These are phyloP conservation scores for Heterocephalus glaber DNA, from an alignment of 2,113 vertebrate species.

Conservation along the genomic window DNA sequence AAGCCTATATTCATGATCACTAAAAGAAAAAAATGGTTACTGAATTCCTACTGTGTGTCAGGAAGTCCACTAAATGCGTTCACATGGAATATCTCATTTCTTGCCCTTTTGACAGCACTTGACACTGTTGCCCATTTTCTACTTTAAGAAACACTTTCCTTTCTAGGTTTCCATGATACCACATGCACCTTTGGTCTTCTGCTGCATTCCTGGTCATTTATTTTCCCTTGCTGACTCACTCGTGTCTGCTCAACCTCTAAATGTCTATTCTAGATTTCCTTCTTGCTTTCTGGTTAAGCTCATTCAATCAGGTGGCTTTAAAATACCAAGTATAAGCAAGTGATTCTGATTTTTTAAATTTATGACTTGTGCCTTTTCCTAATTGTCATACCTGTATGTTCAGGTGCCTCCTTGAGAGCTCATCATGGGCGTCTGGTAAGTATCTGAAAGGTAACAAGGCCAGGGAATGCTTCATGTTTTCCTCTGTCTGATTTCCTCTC, in stretches of 20 bases:
- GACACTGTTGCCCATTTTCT: not conserved
- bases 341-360: not conserved
- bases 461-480: not conserved
- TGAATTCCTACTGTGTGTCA: not conserved
- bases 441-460: not conserved
- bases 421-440: not conserved
- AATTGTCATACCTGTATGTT: not conserved
- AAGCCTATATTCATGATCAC: not conserved
- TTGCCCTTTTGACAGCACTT: not conserved
- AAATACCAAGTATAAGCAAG: not conserved
- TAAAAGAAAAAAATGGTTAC: not conserved
- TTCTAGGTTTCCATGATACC: not conserved
- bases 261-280: not conserved
- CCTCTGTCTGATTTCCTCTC: not conserved
- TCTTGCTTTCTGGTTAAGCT: not conserved
- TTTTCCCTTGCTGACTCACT: not conserved
- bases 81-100: not conserved
- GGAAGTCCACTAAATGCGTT: not conserved
- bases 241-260: not conserved
- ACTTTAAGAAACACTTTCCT: not conserved
- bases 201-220: rapidly evolving
- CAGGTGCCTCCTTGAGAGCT: not conserved
- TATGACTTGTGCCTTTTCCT: not conserved
- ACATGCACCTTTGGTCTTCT: not conserved
- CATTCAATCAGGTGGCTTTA: not conserved